Evolutionary conservation across 2,888 invertebrate species (phyloP), one percentile per base, ranked within the genome.

Genomic region (Tetranychus piercei): DNA sequence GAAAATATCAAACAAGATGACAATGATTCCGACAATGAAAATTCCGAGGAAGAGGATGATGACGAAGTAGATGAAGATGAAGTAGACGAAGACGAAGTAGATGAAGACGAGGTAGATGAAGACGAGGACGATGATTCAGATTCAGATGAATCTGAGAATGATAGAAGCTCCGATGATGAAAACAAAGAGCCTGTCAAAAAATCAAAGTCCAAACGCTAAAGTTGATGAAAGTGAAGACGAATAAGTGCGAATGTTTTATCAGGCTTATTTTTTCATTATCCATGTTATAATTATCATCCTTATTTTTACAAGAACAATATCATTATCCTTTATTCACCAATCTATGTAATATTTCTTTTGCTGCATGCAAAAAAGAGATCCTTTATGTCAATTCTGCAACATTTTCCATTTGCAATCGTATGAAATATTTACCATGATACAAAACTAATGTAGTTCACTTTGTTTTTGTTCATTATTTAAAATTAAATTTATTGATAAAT

Each of bases 41-140:
- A 69, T 69, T 20, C 69, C n/a, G 22, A 69, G 9, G 69, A 69
- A 23, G 69, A 69, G 2, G 22, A 69, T 9, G n/a, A 69, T 15
- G 69, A 69, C 9, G 69, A 69, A 23, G 69, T 2, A 55, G 55
- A 55, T 15, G 55, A 55, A 15, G 55, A 55, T 2, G 55, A 55
- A 55, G 45, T 11, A 69, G 69, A 20, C 2, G 69, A 69, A n/a
- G 22, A 69, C 15, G 69, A 69, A n/a, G 69, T 2, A 20, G 69
- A 23, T 18, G 69, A 69, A 69, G 69, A 69, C 8, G 69, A 69
- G 4, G 69, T 15, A 22, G 69, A 69, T 15, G 69, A 69, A n/a
- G 69, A 23, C 9, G 69, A 23, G 11, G 69, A 23, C 9, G 22
- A 23, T n/a, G 69, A 20, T 9, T 11, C 9, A 15, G 69, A 20